Evolutionary conservation across 2,888 invertebrate species (phyloP).

Genomic region (Apamea monoglypha): DNA sequence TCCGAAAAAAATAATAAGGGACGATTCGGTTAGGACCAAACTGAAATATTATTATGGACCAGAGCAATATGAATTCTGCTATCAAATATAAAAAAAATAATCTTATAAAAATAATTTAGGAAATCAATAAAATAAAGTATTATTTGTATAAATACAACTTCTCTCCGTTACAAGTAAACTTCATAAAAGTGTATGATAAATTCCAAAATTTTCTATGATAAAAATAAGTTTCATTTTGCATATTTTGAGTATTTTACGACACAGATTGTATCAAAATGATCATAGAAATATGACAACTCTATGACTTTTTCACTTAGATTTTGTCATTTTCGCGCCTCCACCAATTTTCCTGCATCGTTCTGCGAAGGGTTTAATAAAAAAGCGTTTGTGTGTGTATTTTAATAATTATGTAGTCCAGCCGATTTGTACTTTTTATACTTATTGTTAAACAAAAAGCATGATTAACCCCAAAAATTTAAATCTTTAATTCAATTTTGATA

Average conservation of each 20-base stretch:
- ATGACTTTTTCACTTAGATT: neutral
- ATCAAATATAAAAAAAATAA: neutral
- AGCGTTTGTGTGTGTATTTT: constrained; percentile 71
- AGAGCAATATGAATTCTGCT: neutral
- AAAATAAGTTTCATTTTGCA: neutral
- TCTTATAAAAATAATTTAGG: too few species aligned
- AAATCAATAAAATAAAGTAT: too few species aligned
- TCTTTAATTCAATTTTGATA: neutral
- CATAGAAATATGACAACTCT: neutral
- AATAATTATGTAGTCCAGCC: constrained; percentile 76
- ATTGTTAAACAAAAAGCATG: constrained; percentile 48
- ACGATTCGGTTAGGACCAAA: neutral
- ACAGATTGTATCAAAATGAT: neutral
- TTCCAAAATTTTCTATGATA: too few species aligned
- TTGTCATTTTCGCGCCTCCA: constrained; percentile 31
- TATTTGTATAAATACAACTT: neutral
- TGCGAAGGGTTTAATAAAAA: constrained; percentile 55
- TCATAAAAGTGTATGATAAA: neutral
- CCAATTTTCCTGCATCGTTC: constrained; percentile 55
- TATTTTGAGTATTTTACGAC: too few species aligned
- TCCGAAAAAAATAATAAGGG: neutral
- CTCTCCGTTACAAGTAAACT: neutral
- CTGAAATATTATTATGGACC: neutral
- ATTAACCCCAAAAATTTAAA: constrained; percentile 1
- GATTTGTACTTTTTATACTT: constrained; percentile 67